Evolutionary conservation across 2,888 invertebrate species (phyloP).

Genomic region (Sympetrum striolatum): DNA sequence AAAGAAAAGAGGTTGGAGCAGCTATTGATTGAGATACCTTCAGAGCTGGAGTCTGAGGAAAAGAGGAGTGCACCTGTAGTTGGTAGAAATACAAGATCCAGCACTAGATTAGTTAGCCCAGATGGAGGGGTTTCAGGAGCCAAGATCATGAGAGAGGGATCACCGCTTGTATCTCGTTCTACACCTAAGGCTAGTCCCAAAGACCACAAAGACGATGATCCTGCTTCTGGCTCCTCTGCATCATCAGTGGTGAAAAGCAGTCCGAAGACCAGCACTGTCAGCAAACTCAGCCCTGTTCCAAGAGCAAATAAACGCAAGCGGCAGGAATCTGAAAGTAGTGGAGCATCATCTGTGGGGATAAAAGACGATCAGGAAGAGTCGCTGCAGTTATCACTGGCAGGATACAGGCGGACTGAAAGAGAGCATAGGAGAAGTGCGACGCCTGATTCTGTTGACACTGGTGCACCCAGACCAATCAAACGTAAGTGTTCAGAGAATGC

Average conservation of each 20-base stretch:
- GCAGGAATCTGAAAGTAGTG: constrained; percentile 79
- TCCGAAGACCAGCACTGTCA: constrained; percentile 52
- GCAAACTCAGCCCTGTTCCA: constrained; percentile 48
- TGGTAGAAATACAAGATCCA: constrained; percentile 55
- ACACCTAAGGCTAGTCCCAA: constrained; percentile 43
- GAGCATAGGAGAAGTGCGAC: constrained; percentile 56
- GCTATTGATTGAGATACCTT: constrained; percentile 83
- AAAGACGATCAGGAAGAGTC: constrained; percentile 63
- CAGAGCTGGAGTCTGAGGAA: constrained; percentile 64
- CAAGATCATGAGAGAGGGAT: constrained; percentile 6
- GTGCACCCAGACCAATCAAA: constrained; percentile 62
- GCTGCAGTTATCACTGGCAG: constrained; percentile 45
- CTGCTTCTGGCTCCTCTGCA: constrained; percentile 36
- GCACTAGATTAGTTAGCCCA: constrained; percentile 52
- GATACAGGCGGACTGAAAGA: not conserved
- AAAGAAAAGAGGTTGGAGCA: constrained; percentile 72
- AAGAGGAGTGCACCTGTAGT: constrained; percentile 51
- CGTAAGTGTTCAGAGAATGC: constrained; percentile 70
- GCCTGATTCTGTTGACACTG: constrained; percentile 39
- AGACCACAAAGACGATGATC: constrained; percentile 28
- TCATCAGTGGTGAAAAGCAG: constrained; percentile 49
- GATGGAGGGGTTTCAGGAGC: constrained; percentile 29
- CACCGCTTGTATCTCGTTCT: constrained; percentile 11
- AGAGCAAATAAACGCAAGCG: constrained; percentile 70
- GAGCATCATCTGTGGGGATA: constrained; percentile 64